Base-by-base conservation (phyloP, 1,140 invertebrate species). In the Pachypeltis micranthus region DNA sequence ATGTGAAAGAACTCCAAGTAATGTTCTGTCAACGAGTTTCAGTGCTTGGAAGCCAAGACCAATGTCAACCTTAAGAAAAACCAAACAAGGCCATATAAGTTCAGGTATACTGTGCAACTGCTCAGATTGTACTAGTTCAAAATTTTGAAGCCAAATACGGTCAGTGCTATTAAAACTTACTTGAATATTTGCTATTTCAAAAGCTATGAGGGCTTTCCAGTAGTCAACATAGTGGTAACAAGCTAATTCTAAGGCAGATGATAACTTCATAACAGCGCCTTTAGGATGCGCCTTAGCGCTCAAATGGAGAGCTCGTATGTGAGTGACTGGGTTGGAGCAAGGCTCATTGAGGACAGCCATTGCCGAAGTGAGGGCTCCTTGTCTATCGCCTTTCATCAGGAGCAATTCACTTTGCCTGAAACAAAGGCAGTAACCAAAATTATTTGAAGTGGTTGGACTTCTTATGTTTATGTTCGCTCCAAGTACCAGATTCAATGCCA, bases 121-220 rank as follows among this genome's bases (percentile, higher is more conserved):
- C n/a, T n/a, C n/a, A n/a, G n/a, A n/a, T n/a, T n/a, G n/a, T n/a
- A n/a, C n/a, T 39, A 39, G n/a, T 39, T 39, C 34, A 39, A 39
- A n/a, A 39, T 10, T 39, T 39, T 10, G 34, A n/a, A 39, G 34
- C n/a, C 34, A 51, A n/a, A n/a, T 44, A n/a, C n/a, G n/a, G n/a
- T n/a, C n/a, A n/a, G n/a, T n/a, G n/a, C n/a, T n/a, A n/a, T 44
- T 27, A 51, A 62, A 59, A 64, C 67, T 69, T 70, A 83, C 80
- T 73, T 83, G 81, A 27, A 80, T 76, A 70, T 88, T 85, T 0
- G 88, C 88, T 47, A 92, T 79, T 68, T 90, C 80, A 75, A 91
- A 81, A 68, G 87, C 83, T n/a, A 87, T 80, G 23, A 89, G 70
- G 0, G 86, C 83, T 56, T 82, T 78, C 61, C 88, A 80, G 69